Base-by-base conservation (phyloP, 2,888 invertebrate genomes). In the Callinectes sapidus region DNA sequence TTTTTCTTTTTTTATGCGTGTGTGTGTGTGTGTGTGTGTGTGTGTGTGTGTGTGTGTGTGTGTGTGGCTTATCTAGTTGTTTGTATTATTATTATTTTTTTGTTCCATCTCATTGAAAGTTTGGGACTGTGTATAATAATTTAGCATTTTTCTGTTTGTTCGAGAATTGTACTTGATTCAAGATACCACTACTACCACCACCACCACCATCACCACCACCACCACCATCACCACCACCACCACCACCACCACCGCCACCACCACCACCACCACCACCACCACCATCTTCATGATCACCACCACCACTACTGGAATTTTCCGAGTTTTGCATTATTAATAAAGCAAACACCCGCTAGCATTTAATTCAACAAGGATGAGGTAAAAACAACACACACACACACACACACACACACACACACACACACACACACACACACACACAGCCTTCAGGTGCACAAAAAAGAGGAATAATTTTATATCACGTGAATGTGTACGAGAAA, bases 291-390 rank as follows among this genome's bases (percentile, higher is more conserved):
- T 23, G 0, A 61, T 23, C 61, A 23, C 61, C 6, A 71, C 71
- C 28, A 71, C 71, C 10, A 71, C 71, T 23, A 2, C 61, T 23
- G 23, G 18, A 61, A 6, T n/a, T 77, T 35, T 35, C 32, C 35
- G 14, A 35, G 14, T 16, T 81, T 81, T 81, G 35, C 81, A 81
- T 35, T 35, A 35, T 6, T 81, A 35, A 81, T 81, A 35, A 81
- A 81, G 16, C 32, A 81, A 10, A 81, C 18, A 77, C 6, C 28
- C 28, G 71, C 28, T 28, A n/a, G 71, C 71, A 16, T 10, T 32
- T 81, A 81, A 81, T 81, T 81, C 35, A 32, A 81, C 81, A 81
- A 81, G 16, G 35, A 81, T 16, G n/a, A 71, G 71, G n/a, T 71
- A n/a, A 28, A 28, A 71, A n/a, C 23, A 28, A 23, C 23, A 23